Base-by-base conservation (phyloP, 2,888 invertebrate genomes). In the Geotrupes spiniger region DNA sequence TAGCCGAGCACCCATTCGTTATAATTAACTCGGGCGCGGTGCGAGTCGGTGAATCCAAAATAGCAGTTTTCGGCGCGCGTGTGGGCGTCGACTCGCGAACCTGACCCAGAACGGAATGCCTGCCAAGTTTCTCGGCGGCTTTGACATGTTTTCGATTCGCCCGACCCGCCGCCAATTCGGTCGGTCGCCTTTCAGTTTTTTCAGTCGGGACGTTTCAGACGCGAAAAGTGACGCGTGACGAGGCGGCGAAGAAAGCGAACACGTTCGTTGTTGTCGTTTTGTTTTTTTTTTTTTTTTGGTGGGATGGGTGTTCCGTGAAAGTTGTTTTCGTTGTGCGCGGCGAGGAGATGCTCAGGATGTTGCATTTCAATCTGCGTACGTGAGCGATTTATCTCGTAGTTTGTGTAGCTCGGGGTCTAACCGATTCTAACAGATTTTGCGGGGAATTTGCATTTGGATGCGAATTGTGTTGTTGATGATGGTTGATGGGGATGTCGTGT, bases 291-390 rank as follows among this genome's bases (percentile, higher is more conserved):
- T 14, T 8, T 14, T 33, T 33, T 33, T 15, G 8, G 11, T 8
- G 33, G 9, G 8, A 8, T 33, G 14, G 14, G 15, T 33, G 10
- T 33, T 14, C 11, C 9, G 2, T 12, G 10, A 33, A 2, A 10
- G 10, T 36, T 21, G 11, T 11, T 36, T 36, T 39, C 15, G 3
- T 40, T 26, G 40, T 40, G 25, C 27, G n/a, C 11, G 25, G 14
- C 9, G 5, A 9, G 10, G 33, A 33, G 12, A 43, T 43, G 43
- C 14, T 25, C 10, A 43, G 43, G 26, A 43, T 43, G 36, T 31
- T 43, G 43, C 43, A 43, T 26, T 36, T 43, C 36, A 43, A 43
- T 36, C 36, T 43, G 36, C 43, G 43, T 43, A 43, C 11, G 43
- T 43, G 15, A 21, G 21, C 21, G n/a, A n/a, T n/a, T 21, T 21